Base-by-base conservation (phyloP, 2,888 invertebrate species). In the Meiosimyza decipiens region DNA sequence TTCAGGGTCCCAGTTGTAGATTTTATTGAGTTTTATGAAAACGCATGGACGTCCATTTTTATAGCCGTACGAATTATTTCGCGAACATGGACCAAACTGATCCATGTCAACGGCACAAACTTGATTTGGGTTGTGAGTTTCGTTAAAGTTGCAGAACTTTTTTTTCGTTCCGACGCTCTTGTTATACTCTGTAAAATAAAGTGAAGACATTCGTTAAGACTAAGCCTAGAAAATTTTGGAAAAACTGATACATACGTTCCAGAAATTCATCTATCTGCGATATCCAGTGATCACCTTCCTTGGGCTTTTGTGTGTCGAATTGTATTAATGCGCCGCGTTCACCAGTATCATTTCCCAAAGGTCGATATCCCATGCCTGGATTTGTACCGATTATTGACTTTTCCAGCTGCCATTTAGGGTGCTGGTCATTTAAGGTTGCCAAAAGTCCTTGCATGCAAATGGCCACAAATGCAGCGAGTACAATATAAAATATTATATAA, bases 401-500 rank as follows among this genome's bases (percentile, higher is more conserved):
- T 1, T 90, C 90, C 77, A 95, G 88, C 71, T 90, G 91, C 90
- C 92, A 97, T 78, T 89, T 92, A 0, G 98, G 98, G 76, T 89
- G 89, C n/a, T 89, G 86, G 1, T 90, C 85, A 76, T 92, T 90
- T 74, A 97, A 83, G 0, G 93, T 91, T 59, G 91, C 88, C 80
- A 94, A 89, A 79, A 99, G 90, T 1, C 93, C 94, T 74, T 94
- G 92, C 91, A 97, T 92, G 87, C 97, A 96, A 68, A 95, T 91
- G 0, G 94, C 90, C 87, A 97, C 98, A 82, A 98, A 88, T 9
- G 93, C 91, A 16, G 94, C 94, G 84, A 99, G 89, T 73, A 92
- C 91, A 64, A 91, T 89, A 88, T 97, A 98, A 90, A 98, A 98
- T 77, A 96, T 90, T 60, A 90, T 77, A 89, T 98, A 99, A 89